phyloP scores from a whole-genome alignment of 2,888 invertebrate genomes.

The Nephrotoma flavescens region DNA sequence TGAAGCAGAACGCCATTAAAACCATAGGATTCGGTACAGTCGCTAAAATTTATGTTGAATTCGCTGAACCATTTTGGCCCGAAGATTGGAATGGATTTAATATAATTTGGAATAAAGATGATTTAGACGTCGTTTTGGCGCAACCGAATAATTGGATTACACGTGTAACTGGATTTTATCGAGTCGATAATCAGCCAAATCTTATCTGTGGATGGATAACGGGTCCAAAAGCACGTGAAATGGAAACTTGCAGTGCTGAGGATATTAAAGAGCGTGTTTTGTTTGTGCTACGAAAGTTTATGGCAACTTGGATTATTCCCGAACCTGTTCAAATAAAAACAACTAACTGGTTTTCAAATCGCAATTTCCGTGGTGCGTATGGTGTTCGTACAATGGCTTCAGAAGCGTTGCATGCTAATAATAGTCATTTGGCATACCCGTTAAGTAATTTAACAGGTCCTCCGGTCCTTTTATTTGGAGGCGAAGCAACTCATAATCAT shows the following conservation, averaged over 20 bases:
- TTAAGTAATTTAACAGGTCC: conserved; percentile 25
- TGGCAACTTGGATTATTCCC: conserved; percentile 24
- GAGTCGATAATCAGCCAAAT: conserved; percentile 43
- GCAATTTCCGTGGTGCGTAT: conserved; percentile 47
- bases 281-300: conserved; percentile 26
- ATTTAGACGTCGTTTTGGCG: conserved; percentile 24
- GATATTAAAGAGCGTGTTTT: conserved; percentile 27
- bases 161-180: conserved; percentile 50
- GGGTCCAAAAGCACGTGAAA: conserved; percentile 42
- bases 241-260: conserved; percentile 43
- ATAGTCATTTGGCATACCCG: conserved; percentile 36
- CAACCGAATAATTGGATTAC: conserved; percentile 17
- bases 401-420: conserved; percentile 30
- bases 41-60: conserved; percentile 46
- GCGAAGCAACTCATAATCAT: conserved; percentile 49
- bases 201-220: conserved; percentile 55
- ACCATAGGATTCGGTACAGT: conserved; percentile 43
- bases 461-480: conserved; percentile 47
- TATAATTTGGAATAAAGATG: conserved; percentile 41
- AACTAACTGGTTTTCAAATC: conserved; percentile 49
- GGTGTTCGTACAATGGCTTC: conserved; percentile 40
- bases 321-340: conserved; percentile 19
- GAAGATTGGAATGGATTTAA: conserved; percentile 37
- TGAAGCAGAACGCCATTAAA: conserved; percentile 36
- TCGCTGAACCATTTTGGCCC: conserved; percentile 43